Conservation (phyloP, 2,888 invertebrate genomes). For the Synergus gifuensis region DNA sequence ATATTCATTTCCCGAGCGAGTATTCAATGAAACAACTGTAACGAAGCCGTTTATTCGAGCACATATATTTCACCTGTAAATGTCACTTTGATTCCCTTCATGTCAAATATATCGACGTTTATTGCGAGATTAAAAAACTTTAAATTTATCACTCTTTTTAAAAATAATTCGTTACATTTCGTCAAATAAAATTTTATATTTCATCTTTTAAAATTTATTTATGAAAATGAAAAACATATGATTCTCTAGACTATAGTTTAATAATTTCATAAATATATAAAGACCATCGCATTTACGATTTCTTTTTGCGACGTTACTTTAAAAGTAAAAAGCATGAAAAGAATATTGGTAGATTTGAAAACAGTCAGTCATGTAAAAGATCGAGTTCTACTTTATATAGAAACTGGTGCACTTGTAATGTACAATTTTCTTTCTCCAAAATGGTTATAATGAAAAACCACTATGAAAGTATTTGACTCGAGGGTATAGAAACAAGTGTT, state of each 20-base stretch:
- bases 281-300: not conserved
- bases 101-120: conserved; percentile 9
- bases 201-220: not conserved
- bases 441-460: conserved; percentile 1
- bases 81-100: conserved; percentile 12
- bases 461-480: not conserved
- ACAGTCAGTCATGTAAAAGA: not conserved
- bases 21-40: conserved; percentile 61
- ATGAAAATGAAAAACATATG: too few species aligned
- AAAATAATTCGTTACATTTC: not conserved
- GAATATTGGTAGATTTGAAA: not conserved
- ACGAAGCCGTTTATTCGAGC: conserved; percentile 61
- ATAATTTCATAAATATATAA: not conserved
- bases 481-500: not conserved
- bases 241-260: too few species aligned
- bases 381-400: not conserved
- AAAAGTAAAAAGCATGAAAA: too few species aligned
- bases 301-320: not conserved
- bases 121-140: not conserved
- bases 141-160: not conserved
- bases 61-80: conserved; percentile 3
- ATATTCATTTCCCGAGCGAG: conserved; percentile 63
- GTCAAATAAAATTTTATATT: not conserved
- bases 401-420: not conserved
- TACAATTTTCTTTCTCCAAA: not conserved